Conservation (phyloP, 2,888 invertebrate genomes). For the Phyllotreta cruciferae region DNA sequence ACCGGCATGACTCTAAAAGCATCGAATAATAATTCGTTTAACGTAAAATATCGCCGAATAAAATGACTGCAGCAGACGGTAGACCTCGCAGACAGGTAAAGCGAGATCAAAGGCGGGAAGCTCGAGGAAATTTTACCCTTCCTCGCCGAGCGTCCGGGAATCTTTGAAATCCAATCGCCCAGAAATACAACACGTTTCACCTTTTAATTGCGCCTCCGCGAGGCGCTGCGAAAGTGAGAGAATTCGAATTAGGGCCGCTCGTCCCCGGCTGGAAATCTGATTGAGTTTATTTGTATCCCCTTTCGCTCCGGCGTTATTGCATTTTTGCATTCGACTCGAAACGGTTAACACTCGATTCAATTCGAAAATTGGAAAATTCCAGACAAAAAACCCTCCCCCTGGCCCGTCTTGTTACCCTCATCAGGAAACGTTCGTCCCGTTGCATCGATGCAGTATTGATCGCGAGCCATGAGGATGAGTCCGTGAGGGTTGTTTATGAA, state of each 20-base stretch:
- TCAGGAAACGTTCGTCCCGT: background rate
- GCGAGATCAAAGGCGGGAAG: conserved; percentile 30
- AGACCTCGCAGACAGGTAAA: conserved; percentile 28
- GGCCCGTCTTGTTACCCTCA: too few species aligned
- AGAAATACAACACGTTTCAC: conserved; percentile 24
- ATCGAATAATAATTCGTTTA: too few species aligned
- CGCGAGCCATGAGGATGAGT: background rate
- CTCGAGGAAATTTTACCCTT: conserved; percentile 23
- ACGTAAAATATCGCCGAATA: conserved; percentile 15
- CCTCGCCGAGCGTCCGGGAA: conserved; percentile 20
- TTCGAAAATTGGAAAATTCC: too few species aligned
- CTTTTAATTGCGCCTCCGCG: conserved; percentile 25
- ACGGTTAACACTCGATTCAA: too few species aligned
- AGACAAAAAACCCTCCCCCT: too few species aligned
- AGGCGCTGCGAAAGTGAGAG: background rate
- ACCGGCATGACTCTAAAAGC: too few species aligned
- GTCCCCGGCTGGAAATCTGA: background rate
- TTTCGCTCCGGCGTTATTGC: too few species aligned
- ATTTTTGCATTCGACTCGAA: too few species aligned
- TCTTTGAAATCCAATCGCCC: conserved; percentile 30
- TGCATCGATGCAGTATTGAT: conserved; percentile 7
- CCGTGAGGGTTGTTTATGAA: conserved; percentile 16
- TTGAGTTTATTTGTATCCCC: background rate
- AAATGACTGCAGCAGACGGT: conserved; percentile 25
- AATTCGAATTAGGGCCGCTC: background rate